Percentiles rank a stretch among this genome's conserved stretches.
These are phyloP conservation scores for Phortica magna DNA, from an alignment of 2,888 invertebrate genomes.

Conservation along the genomic window DNA sequence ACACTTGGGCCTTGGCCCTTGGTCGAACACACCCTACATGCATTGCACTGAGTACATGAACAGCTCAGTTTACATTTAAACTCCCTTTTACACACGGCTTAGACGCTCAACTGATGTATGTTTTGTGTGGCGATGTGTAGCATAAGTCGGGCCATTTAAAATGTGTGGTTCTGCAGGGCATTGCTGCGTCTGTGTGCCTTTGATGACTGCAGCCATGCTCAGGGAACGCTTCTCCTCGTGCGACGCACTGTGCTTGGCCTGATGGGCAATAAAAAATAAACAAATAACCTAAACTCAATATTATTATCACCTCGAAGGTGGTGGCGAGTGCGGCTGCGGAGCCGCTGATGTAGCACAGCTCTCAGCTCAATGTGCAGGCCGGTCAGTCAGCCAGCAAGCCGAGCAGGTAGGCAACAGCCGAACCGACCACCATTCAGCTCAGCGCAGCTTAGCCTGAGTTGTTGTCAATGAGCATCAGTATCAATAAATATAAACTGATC, in stretches of 20 bases:
- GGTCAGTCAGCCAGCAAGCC: constrained; percentile 23
- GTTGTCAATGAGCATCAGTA: constrained; percentile 52
- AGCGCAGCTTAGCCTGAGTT: constrained; percentile 39
- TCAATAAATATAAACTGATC: constrained; percentile 55
- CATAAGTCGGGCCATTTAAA: not conserved
- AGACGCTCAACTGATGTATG: too few species aligned
- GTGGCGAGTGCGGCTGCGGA: constrained; percentile 24
- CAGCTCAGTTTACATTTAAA: too few species aligned
- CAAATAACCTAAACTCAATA: constrained; percentile 32
- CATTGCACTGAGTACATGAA: not conserved
- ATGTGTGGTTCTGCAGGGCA: not conserved
- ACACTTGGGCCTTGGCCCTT: not conserved
- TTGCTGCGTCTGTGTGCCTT: not conserved
- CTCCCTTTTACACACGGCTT: too few species aligned
- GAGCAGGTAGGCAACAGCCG: constrained; percentile 35
- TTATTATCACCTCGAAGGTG: constrained; percentile 29
- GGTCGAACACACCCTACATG: not conserved
- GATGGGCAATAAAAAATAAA: constrained; percentile 32
- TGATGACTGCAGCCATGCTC: not conserved
- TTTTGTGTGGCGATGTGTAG: too few species aligned
- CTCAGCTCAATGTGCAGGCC: constrained; percentile 4
- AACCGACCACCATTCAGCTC: constrained; percentile 18
- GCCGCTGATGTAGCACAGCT: constrained; percentile 2
- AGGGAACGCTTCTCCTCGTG: not conserved
- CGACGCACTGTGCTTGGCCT: not conserved